Evolutionary conservation across 2,888 invertebrate genomes (phyloP).

Genomic region (Drosophila neonasuta): DNA sequence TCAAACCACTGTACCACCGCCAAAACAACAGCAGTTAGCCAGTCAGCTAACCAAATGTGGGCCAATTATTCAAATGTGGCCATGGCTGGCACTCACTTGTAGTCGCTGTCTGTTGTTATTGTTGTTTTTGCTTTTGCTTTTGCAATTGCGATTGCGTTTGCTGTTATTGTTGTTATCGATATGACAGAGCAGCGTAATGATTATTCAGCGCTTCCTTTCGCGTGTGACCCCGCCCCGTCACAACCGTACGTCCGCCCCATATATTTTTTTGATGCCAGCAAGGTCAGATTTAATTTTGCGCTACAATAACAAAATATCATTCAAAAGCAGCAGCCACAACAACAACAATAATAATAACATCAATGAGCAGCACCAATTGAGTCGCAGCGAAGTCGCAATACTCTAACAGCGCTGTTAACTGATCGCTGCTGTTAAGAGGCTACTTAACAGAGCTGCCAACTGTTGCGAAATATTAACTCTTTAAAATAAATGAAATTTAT

Average conservation of each 20-base stretch:
- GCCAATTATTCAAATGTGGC: slow-evolving; percentile 51
- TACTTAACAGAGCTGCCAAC: neutral
- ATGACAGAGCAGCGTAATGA: slow-evolving; percentile 59
- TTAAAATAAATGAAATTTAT: neutral
- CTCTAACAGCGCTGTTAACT: slow-evolving; percentile 30
- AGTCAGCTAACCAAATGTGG: slow-evolving; percentile 53
- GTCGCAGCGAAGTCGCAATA: slow-evolving; percentile 28
- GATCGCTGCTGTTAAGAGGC: neutral
- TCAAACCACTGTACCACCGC: slow-evolving; percentile 1
- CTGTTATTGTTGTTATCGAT: slow-evolving; percentile 54
- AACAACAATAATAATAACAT: slow-evolving; percentile 9
- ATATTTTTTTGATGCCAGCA: slow-evolving; percentile 61
- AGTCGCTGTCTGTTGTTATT: slow-evolving; percentile 5
- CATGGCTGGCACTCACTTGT: slow-evolving; percentile 23
- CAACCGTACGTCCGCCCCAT: slow-evolving; percentile 36
- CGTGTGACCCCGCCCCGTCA: slow-evolving; percentile 47
- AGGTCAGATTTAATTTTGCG: slow-evolving; percentile 72
- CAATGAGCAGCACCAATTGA: slow-evolving; percentile 3
- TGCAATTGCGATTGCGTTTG: slow-evolving; percentile 18
- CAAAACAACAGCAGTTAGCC: slow-evolving; percentile 7
- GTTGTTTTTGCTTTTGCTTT: slow-evolving; percentile 2
- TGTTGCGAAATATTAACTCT: neutral
- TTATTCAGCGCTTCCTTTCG: slow-evolving; percentile 75
- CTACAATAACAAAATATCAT: slow-evolving; percentile 46
- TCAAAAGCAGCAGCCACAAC: slow-evolving; percentile 13